A percentile compares a stretch with the other conserved stretches of the same genome.
These are phyloP conservation scores for Ormyrus pomaceus DNA, from an alignment of 2,888 invertebrate genomes.

Conservation along the genomic window DNA sequence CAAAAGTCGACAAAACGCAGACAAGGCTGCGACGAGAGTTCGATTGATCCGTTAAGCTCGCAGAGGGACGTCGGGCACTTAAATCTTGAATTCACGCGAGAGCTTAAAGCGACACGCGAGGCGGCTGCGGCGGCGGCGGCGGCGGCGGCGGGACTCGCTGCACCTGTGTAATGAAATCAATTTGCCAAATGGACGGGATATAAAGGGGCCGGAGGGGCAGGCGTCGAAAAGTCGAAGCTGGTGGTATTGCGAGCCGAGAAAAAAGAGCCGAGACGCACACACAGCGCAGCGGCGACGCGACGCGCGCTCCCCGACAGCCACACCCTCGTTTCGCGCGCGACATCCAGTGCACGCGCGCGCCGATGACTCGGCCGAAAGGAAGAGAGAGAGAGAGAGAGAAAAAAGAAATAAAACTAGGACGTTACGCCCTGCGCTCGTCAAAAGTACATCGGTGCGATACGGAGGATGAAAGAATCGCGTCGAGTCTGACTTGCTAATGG, in stretches of 20 bases:
- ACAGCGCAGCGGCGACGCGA: too few relatives aligned
- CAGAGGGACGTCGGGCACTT: conserved; percentile 1
- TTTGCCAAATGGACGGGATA: conserved; percentile 65
- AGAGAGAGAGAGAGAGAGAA: not conserved
- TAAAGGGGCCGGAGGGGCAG: conserved; percentile 32
- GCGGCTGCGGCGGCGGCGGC: conserved; percentile 8
- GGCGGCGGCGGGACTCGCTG: conserved; percentile 25
- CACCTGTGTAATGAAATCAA: conserved; percentile 63
- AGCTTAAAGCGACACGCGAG: conserved; percentile 35
- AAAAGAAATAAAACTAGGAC: too few relatives aligned
- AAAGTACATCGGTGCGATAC: conserved; percentile 1
- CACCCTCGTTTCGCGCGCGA: conserved; percentile 63
- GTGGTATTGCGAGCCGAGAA: conserved; percentile 1
- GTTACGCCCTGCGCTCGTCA: too few relatives aligned
- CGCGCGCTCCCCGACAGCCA: conserved; percentile 57
- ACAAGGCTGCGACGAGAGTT: not conserved
- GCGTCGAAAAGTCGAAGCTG: conserved; percentile 45
- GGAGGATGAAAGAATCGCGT: conserved; percentile 37
- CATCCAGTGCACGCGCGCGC: conserved; percentile 36
- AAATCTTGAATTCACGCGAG: conserved; percentile 42
- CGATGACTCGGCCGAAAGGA: conserved; percentile 61
- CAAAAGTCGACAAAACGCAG: conserved; percentile 2
- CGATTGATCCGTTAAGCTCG: conserved; percentile 41
- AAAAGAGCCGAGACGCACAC: conserved; percentile 8
- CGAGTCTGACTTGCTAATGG: conserved; percentile 23